phyloP scores from a whole-genome alignment of 2,113 vertebrate genomes.

The Azemiops feae region DNA sequence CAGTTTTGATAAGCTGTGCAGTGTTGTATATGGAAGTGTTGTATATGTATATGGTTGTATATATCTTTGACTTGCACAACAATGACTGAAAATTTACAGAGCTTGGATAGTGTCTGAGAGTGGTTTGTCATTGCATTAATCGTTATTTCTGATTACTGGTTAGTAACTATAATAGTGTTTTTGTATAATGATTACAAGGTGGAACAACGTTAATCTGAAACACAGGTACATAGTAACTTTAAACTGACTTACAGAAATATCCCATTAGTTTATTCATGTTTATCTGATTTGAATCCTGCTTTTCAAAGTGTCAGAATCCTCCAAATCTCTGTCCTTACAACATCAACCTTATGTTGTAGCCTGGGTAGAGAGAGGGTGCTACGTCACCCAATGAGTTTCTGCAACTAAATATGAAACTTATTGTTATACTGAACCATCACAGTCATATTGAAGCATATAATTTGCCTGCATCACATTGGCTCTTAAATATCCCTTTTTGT shows the following conservation, averaged over 20 bases:
- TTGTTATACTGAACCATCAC: neutral
- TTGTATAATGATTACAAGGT: neutral
- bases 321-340: neutral
- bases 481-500: neutral
- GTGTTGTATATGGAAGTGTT: neutral
- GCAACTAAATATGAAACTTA: neutral
- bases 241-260: neutral
- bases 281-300: neutral
- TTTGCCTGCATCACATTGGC: neutral
- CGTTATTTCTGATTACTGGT: neutral
- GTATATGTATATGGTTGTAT: too few relatives aligned
- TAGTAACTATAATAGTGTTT: neutral
- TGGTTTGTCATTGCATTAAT: neutral
- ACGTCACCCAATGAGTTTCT: neutral
- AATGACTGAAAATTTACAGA: neutral
- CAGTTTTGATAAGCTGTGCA: neutral
- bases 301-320: neutral
- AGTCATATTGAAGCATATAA: neutral
- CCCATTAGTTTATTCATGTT: neutral
- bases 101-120: neutral
- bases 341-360: neutral
- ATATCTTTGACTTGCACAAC: neutral
- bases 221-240: neutral
- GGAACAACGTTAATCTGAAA: neutral
- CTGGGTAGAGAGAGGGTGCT: neutral